These are phyloP conservation scores for Caenorhabditis sp. DNA, from an alignment of 2,888 invertebrate species.

Conservation along the genomic window DNA sequence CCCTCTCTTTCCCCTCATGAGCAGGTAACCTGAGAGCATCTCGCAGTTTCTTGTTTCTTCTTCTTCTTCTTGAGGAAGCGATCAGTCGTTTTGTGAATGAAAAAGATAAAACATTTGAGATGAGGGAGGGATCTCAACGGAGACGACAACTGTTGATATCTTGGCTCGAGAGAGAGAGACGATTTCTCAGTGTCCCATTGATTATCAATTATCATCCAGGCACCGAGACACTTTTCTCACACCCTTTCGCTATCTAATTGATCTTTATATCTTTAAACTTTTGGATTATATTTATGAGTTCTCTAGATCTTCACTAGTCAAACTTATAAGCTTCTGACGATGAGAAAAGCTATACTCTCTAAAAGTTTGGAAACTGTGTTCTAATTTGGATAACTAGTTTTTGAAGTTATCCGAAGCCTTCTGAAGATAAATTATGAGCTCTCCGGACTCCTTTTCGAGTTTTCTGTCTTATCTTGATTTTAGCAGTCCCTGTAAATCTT, in stretches of 20 bases:
- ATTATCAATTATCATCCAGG: conserved; percentile 57
- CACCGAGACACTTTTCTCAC: conserved; percentile 1
- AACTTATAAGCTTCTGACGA: too few species aligned
- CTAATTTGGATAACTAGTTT: too few species aligned
- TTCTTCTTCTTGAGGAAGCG: conserved; percentile 4
- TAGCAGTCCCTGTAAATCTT: too few species aligned
- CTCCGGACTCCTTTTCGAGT: too few species aligned
- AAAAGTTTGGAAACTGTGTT: too few species aligned
- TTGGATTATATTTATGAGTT: neutral
- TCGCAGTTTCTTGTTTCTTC: conserved; percentile 3
- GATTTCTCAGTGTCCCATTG: conserved; percentile 33
- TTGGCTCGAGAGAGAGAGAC: neutral
- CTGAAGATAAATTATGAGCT: too few species aligned
- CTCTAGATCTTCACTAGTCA: too few species aligned
- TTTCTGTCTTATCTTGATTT: too few species aligned
- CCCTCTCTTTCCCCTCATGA: neutral
- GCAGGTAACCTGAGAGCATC: conserved; percentile 4
- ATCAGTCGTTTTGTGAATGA: conserved; percentile 43
- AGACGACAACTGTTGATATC: conserved; percentile 36
- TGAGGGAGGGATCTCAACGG: conserved; percentile 4
- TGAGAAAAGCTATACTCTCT: too few species aligned
- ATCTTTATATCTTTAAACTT: conserved; percentile 14
- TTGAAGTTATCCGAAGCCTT: too few species aligned
- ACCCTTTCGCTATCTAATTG: conserved; percentile 22
- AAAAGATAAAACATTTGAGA: conserved; percentile 29